phyloP scores from a whole-genome alignment of 2,797 vertebrate species.

The Cynodonichthys magdalenae region DNA sequence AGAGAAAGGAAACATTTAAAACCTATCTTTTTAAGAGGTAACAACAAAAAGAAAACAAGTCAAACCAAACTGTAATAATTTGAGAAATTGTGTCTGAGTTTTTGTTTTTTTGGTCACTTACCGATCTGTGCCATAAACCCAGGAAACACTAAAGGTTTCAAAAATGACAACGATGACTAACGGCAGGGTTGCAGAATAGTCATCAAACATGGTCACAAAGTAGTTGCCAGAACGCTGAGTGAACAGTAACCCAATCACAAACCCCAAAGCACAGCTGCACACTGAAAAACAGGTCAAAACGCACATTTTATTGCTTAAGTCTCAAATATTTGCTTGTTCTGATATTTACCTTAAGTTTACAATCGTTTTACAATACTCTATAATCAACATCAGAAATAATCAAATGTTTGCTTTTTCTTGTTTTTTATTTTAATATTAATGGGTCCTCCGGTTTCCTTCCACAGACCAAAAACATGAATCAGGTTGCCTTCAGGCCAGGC shows the following conservation, averaged over 20 bases:
- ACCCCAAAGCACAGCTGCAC: slow-evolving; percentile 79
- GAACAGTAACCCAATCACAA: slow-evolving; percentile 85
- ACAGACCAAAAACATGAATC: too few relatives aligned
- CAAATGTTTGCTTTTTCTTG: too few relatives aligned
- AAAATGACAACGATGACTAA: slow-evolving; percentile 82
- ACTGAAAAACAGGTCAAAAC: slow-evolving; percentile 66
- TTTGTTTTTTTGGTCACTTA: slow-evolving; percentile 54
- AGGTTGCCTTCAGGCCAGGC: too few relatives aligned
- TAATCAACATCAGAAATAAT: too few relatives aligned
- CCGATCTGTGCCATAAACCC: slow-evolving; percentile 88
- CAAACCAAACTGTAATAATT: background rate
- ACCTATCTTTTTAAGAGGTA: background rate
- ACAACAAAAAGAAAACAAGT: background rate
- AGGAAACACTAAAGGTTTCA: slow-evolving; percentile 84
- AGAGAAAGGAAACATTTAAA: slow-evolving; percentile 3
- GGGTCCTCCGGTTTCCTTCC: too few relatives aligned
- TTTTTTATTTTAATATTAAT: background rate
- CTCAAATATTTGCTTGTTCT: background rate
- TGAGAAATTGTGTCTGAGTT: background rate
- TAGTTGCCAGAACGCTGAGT: slow-evolving; percentile 85
- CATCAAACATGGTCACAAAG: slow-evolving; percentile 85
- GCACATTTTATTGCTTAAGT: background rate
- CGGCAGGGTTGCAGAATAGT: slow-evolving; percentile 84
- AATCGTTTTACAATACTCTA: background rate
- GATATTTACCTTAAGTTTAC: background rate